Conservation (phyloP, 1,140 invertebrate species). For the Forficula auricularia region DNA sequence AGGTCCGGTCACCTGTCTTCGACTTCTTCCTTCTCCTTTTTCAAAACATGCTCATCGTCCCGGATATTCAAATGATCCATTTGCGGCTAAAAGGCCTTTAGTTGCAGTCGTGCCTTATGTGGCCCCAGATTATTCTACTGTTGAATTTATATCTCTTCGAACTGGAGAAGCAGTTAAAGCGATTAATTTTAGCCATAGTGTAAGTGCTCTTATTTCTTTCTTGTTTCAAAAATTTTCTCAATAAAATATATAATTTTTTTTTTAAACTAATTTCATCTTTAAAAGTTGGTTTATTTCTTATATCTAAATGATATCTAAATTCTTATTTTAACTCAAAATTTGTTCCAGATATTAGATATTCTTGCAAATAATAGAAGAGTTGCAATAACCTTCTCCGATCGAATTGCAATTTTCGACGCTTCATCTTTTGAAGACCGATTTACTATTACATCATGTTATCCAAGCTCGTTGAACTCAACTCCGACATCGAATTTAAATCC, state of each 20-base stretch:
- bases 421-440: conserved; percentile 68
- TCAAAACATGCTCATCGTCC: conserved; percentile 18
- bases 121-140: conserved; percentile 64
- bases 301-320: too few species aligned
- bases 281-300: too few species aligned
- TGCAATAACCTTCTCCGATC: conserved; percentile 73
- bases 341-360: conserved; percentile 51
- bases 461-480: too few species aligned
- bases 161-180: conserved; percentile 63
- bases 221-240: neutral
- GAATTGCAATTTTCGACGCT: conserved; percentile 80
- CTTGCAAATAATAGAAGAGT: conserved; percentile 64
- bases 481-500: conserved; percentile 73
- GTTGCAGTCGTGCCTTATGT: conserved; percentile 67
- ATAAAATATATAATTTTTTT: neutral
- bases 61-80: conserved; percentile 35
- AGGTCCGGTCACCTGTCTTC: conserved; percentile 61
- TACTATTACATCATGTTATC: conserved; percentile 76
- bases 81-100: conserved; percentile 60
- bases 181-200: neutral
- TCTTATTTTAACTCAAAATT: too few species aligned
- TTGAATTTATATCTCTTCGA: conserved; percentile 78
- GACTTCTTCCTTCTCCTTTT: conserved; percentile 63
- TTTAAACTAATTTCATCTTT: conserved; percentile 3
- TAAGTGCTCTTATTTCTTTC: neutral